Percentiles rank a stretch among this genome's conserved stretches.
Evolutionary conservation across 2,113 vertebrate genomes (phyloP).

Genomic region (Vicugna pacos): DNA sequence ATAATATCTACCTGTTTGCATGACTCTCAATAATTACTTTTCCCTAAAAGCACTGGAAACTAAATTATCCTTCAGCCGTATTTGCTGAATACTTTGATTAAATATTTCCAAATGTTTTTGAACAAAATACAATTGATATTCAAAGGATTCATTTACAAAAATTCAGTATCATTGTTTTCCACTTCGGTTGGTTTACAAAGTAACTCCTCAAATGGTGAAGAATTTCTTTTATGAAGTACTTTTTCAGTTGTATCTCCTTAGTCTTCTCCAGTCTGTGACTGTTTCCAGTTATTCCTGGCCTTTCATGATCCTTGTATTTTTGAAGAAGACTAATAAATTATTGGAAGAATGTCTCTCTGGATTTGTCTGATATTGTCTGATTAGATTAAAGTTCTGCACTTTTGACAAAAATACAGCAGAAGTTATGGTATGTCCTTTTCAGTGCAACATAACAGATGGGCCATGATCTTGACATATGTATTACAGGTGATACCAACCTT

Average conservation of each 20-base stretch:
- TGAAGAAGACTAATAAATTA: background rate
- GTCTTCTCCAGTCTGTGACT: background rate
- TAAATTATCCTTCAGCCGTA: background rate
- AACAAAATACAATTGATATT: background rate
- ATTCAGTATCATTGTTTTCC: background rate
- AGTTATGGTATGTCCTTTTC: background rate
- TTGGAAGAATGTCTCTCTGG: background rate
- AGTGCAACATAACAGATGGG: background rate
- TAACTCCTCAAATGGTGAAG: background rate
- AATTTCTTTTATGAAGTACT: background rate
- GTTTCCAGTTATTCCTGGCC: background rate
- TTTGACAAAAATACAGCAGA: background rate
- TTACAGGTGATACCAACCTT: background rate
- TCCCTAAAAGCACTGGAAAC: background rate
- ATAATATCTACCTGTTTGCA: background rate
- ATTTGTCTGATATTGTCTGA: background rate
- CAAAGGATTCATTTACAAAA: background rate
- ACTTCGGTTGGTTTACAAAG: background rate
- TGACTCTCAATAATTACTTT: constrained; percentile 24
- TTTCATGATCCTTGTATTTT: background rate
- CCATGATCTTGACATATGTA: background rate
- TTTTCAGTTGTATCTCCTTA: background rate
- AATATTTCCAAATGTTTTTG: constrained; percentile 19
- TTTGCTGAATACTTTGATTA: constrained; percentile 12
- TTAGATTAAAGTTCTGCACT: background rate